Base-by-base conservation (phyloP, 1,140 invertebrate genomes). In the Trichonephila clavata region DNA sequence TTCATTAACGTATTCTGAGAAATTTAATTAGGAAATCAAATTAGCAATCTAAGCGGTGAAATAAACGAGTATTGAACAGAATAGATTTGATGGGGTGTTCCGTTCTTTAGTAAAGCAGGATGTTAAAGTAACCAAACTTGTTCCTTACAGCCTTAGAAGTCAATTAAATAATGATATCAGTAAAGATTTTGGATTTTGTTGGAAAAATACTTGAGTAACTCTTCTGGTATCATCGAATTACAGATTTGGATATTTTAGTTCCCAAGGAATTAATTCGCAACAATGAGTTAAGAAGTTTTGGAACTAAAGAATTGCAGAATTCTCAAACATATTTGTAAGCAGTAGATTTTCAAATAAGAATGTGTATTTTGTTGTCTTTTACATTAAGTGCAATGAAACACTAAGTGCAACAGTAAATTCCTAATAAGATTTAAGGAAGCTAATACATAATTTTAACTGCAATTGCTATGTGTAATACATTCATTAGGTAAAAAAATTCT, bases 1-100 rank as follows among this genome's bases (percentile, higher is more conserved):
- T 89, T 50, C 65, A 89, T 77, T 39, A 16, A 32, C 87, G 39
- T 89, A 13, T 50, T 27, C 8, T 24, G 2, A 20, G 61, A 87
- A 87, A 63, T 87, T 39, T 21, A 87, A 63, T 87, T 63, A 43
- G 16, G 10, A 65, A 65, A 24, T n/a, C 86, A 87, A 87, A 87
- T 87, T 61, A 87, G 61, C 14, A 20, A 27, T n/a, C 86, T 87
- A 61, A 87, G 59, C 27, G 24, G 27, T 21, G 60, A 87, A 87
- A 60, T 87, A 87, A 87, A 39, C 59, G 60, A 65, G 27, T 59
- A 27, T 16, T 32, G 83, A 50, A 16, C 27, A 59, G 57, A 18
- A 10, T 21, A n/a, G 86, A 87, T 87, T 87, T 65, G 2, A 14
- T 14, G 24, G 10, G n/a, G n/a, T 20, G 24, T 39, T 32, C 61